phyloP scores from a whole-genome alignment of 2,113 vertebrate genomes.

The Litocranius walleri region DNA sequence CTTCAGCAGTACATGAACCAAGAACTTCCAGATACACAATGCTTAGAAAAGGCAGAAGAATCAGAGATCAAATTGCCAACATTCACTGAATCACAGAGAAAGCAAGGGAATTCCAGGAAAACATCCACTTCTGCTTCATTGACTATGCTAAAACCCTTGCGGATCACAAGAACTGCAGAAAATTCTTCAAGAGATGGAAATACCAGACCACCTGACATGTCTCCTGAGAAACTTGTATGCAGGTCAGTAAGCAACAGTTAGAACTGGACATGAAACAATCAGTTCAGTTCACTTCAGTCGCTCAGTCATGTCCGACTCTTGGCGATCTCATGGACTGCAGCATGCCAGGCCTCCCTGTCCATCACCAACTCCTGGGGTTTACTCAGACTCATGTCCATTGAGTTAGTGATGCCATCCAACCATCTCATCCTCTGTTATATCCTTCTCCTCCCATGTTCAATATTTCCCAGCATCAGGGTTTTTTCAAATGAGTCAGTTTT shows the following conservation, averaged over 20 bases:
- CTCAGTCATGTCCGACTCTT: no score
- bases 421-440: background rate
- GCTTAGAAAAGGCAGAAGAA: background rate
- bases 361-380: background rate
- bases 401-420: background rate
- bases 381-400: background rate
- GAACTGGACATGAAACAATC: background rate
- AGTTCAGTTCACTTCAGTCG: background rate
- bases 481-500: background rate
- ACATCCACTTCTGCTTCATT: background rate
- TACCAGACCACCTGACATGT: background rate
- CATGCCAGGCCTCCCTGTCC: background rate
- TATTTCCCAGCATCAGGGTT: background rate
- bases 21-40: background rate
- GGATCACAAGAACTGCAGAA: background rate
- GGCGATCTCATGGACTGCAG: accelerated
- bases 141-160: background rate
- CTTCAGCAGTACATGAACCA: background rate
- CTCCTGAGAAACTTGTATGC: background rate
- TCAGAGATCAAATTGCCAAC: background rate
- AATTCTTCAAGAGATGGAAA: background rate
- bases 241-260: background rate
- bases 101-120: background rate
- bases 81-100: background rate
- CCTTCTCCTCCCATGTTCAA: background rate